Conservation (phyloP, 2,113 vertebrate genomes). For the Syrmaticus mikado region DNA sequence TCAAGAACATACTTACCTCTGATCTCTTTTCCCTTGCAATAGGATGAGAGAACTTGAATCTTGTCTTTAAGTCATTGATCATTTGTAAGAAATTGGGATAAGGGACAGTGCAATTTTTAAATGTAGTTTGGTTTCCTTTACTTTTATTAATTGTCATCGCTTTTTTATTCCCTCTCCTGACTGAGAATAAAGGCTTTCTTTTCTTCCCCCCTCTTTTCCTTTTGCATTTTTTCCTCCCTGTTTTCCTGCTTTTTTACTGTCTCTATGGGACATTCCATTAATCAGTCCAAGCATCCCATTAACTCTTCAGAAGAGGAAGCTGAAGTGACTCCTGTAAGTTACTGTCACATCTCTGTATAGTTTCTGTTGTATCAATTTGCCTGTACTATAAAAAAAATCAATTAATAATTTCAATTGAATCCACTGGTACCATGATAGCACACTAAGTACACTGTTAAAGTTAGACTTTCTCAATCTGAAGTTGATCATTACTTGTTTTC, state of each 20-base stretch:
- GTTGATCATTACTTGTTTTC: background rate
- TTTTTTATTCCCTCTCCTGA: slow-evolving; percentile 46
- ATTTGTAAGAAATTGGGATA: background rate
- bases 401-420: background rate
- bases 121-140: slow-evolving; percentile 24
- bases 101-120: background rate
- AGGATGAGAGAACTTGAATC: background rate
- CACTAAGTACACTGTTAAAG: background rate
- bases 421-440: background rate
- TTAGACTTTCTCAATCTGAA: background rate
- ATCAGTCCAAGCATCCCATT: slow-evolving; percentile 79
- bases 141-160: slow-evolving; percentile 2
- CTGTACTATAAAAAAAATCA: background rate
- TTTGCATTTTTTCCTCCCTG: background rate
- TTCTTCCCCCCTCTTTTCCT: slow-evolving; percentile 40
- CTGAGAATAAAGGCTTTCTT: slow-evolving; percentile 48
- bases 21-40: background rate
- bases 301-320: slow-evolving; percentile 83
- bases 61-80: background rate
- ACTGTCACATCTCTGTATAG: background rate
- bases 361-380: background rate
- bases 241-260: slow-evolving; percentile 73
- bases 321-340: slow-evolving; percentile 87
- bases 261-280: slow-evolving; percentile 80
- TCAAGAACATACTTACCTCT: background rate